Evolutionary conservation across 2,797 vertebrate genomes (phyloP).

Genomic region (Etheostoma perlongum): DNA sequence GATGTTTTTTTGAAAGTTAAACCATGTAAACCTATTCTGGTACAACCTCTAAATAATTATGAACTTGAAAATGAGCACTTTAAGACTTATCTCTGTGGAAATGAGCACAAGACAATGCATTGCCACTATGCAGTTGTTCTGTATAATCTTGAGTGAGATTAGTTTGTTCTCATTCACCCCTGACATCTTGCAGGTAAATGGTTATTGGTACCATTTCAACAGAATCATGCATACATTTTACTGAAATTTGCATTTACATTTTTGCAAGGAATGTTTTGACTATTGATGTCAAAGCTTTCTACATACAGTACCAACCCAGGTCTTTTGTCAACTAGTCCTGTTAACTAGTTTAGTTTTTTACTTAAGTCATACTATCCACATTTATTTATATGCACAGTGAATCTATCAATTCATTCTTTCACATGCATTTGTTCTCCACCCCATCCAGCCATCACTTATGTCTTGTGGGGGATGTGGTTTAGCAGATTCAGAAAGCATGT

Average conservation of each 20-base stretch:
- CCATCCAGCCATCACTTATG: constrained; percentile 30
- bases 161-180: not conserved
- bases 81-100: constrained; percentile 1
- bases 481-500: constrained; percentile 58
- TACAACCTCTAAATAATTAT: no score
- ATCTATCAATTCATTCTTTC: constrained; percentile 17
- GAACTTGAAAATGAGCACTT: not conserved
- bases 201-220: constrained; percentile 1
- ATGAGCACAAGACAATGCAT: not conserved
- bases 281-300: not conserved
- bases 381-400: not conserved
- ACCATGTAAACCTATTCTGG: no score
- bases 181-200: not conserved
- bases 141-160: not conserved
- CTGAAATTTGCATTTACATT: not conserved
- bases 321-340: not conserved
- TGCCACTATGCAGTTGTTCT: not conserved
- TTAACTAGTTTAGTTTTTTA: constrained; percentile 4
- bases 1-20: no score
- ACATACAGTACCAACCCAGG: not conserved
- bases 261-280: not conserved
- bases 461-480: constrained; percentile 63
- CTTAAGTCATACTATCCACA: not conserved
- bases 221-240: not conserved
- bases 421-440: constrained; percentile 38